Evolutionary conservation across 1,140 invertebrate species (phyloP).

Genomic region (Bombus superbus): DNA sequence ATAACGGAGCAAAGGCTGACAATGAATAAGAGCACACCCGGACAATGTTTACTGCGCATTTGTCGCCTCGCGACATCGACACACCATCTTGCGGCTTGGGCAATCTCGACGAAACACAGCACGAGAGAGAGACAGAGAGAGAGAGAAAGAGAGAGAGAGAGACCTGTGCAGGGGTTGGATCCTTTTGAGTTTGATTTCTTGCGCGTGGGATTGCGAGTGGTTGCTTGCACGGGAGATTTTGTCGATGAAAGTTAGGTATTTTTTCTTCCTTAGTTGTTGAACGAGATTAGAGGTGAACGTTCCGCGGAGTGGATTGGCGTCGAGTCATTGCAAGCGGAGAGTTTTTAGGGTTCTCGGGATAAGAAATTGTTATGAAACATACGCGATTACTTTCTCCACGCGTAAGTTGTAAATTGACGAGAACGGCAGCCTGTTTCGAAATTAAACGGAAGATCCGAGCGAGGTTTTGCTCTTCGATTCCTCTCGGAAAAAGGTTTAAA

Average conservation of each 20-base stretch:
- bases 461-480: too few relatives aligned
- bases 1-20: constrained; percentile 40
- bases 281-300: background rate
- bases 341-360: too few relatives aligned
- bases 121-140: background rate
- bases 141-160: too few relatives aligned
- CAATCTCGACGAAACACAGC: constrained; percentile 47
- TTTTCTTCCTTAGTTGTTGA: background rate
- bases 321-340: background rate
- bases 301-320: background rate
- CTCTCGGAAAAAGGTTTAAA: too few relatives aligned
- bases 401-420: too few relatives aligned
- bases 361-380: too few relatives aligned
- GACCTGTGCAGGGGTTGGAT: background rate
- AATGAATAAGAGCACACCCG: constrained; percentile 57
- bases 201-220: background rate
- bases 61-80: constrained; percentile 57
- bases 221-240: background rate
- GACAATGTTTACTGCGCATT: constrained; percentile 61
- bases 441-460: too few relatives aligned
- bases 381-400: too few relatives aligned
- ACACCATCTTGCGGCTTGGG: constrained; percentile 49
- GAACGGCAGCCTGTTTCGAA: too few relatives aligned
- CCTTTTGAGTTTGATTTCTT: background rate
- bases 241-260: background rate